A percentile compares a stretch with the other conserved stretches of the same genome.
These are phyloP conservation scores for Danio choprae DNA, from an alignment of 2,797 vertebrate genomes.

Conservation along the genomic window DNA sequence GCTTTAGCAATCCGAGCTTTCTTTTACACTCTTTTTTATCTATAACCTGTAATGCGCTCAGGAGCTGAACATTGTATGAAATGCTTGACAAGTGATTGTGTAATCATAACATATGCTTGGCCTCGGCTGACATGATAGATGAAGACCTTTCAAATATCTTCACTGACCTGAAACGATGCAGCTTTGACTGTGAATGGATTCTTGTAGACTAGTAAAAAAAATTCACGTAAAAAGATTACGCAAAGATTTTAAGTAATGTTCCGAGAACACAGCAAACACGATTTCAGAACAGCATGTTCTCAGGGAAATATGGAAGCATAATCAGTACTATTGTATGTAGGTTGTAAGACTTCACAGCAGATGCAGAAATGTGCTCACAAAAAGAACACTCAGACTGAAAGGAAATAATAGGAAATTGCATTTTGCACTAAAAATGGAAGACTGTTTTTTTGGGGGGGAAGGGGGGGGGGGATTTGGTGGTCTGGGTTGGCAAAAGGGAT, in stretches of 20 bases:
- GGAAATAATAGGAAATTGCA: neutral
- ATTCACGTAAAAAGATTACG: neutral
- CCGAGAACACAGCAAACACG: neutral
- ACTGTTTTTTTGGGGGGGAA: too few relatives aligned
- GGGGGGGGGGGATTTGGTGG: too few relatives aligned
- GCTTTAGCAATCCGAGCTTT: neutral
- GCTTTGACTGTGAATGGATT: slow-evolving; percentile 2
- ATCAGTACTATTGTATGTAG: neutral
- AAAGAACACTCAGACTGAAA: neutral
- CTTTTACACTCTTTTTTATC: slow-evolving; percentile 1
- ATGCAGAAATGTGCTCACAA: neutral
- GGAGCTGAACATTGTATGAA: neutral
- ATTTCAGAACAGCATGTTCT: neutral
- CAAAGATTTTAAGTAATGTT: neutral
- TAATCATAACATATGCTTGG: slow-evolving; percentile 8
- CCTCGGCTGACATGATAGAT: slow-evolving; percentile 15
- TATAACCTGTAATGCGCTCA: neutral
- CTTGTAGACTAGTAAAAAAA: neutral
- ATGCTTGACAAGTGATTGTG: neutral
- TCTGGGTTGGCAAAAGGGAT: too few relatives aligned
- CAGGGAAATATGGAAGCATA: neutral
- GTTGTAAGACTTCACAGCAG: neutral
- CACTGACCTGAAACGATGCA: slow-evolving; percentile 30
- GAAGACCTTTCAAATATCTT: neutral
- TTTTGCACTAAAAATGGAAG: neutral